These are phyloP conservation scores for Hemitrygon akajei DNA, from an alignment of 2,797 vertebrate genomes.

Conservation along the genomic window DNA sequence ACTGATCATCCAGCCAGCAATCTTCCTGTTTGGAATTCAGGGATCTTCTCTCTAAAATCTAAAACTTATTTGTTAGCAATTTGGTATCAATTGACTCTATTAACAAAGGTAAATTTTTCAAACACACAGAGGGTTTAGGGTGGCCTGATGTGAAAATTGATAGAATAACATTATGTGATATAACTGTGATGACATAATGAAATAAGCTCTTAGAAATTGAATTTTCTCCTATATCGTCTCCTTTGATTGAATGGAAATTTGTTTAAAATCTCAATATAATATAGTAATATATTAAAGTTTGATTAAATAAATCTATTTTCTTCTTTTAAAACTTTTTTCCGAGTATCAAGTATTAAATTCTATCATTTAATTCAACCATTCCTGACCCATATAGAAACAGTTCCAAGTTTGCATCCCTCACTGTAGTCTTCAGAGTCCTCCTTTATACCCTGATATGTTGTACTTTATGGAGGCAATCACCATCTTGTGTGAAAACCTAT, in stretches of 20 bases:
- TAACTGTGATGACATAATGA: too few relatives aligned
- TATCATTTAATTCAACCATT: neutral
- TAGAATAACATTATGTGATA: too few relatives aligned
- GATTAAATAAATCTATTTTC: neutral
- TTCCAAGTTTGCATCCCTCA: neutral
- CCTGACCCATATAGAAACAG: neutral
- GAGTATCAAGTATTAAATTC: neutral
- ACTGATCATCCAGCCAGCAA: neutral
- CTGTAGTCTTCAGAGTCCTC: neutral
- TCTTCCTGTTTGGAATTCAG: neutral
- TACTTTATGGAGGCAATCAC: too few relatives aligned
- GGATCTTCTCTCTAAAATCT: too few relatives aligned
- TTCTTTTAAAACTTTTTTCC: neutral
- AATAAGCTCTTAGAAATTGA: neutral
- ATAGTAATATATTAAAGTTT: neutral
- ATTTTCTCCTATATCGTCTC: neutral
- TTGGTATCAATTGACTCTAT: too few relatives aligned
- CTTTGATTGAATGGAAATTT: neutral
- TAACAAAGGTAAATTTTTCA: too few relatives aligned
- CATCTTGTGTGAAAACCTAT: too few relatives aligned
- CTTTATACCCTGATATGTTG: neutral
- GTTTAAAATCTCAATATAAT: neutral
- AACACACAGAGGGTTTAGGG: too few relatives aligned
- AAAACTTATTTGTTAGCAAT: too few relatives aligned
- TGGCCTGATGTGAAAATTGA: too few relatives aligned